Conservation (phyloP, 2,797 vertebrate species). For the Danio choprae region DNA sequence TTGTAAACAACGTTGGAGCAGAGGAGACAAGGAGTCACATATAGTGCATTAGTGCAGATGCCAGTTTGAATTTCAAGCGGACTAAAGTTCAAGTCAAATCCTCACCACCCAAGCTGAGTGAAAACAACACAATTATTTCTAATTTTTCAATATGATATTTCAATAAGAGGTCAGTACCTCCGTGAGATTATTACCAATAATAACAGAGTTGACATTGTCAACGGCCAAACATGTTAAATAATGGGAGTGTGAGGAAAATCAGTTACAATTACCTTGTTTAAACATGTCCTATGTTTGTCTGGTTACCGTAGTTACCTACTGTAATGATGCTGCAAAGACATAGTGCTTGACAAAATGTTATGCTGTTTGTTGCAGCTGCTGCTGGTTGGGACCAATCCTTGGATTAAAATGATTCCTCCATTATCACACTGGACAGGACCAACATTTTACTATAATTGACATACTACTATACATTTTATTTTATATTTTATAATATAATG, state of each 20-base stretch:
- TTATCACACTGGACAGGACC: too few relatives aligned
- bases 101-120: background rate
- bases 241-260: background rate
- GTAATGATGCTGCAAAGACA: background rate
- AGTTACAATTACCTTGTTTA: background rate
- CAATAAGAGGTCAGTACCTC: background rate
- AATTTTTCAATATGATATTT: background rate
- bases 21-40: background rate
- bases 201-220: background rate
- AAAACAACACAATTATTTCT: background rate
- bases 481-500: too few relatives aligned
- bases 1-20: constrained; percentile 17
- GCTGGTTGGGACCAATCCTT: too few relatives aligned
- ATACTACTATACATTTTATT: too few relatives aligned
- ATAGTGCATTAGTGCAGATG: background rate
- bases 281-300: background rate
- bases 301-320: background rate
- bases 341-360: background rate
- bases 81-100: background rate
- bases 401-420: too few relatives aligned
- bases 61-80: background rate
- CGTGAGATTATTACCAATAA: background rate
- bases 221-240: background rate
- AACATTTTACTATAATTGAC: too few relatives aligned
- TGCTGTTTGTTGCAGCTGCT: too few relatives aligned